Conservation (phyloP, 2,113 vertebrate genomes). For the Toxotes chatareus region DNA sequence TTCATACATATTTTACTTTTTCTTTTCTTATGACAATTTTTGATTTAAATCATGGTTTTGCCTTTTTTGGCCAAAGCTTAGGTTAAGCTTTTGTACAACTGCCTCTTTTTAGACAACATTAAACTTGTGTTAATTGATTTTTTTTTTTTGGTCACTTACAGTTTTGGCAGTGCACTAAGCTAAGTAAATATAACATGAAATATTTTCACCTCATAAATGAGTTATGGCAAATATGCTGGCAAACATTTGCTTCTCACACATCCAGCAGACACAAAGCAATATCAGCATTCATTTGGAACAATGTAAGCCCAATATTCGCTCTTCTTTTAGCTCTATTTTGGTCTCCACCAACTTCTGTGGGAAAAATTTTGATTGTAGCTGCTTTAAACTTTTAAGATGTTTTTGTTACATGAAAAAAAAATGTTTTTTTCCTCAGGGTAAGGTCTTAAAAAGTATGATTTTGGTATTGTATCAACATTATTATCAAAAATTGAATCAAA, state of each 20-base stretch:
- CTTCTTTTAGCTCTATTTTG: constrained; percentile 8
- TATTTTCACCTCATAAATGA: background rate
- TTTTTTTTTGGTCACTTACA: background rate
- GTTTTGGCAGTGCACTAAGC: background rate
- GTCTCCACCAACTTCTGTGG: background rate
- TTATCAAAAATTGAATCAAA: too few species aligned
- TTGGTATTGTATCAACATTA: background rate
- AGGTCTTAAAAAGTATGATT: background rate
- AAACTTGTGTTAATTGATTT: background rate
- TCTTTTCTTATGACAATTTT: background rate
- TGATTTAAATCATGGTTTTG: background rate
- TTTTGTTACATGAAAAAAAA: background rate
- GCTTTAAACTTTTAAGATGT: background rate
- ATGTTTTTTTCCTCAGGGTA: too few species aligned
- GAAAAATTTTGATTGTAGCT: background rate
- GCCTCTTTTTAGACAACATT: background rate
- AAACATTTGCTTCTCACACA: background rate
- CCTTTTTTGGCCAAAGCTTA: background rate
- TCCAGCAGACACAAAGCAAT: background rate
- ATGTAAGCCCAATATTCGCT: background rate
- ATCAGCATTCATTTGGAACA: background rate
- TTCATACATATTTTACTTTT: background rate
- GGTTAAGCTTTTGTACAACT: background rate
- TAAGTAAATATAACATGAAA: background rate
- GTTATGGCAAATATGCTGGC: background rate